phyloP scores from a whole-genome alignment of 2,888 invertebrate species.

The Phengaris arion region DNA sequence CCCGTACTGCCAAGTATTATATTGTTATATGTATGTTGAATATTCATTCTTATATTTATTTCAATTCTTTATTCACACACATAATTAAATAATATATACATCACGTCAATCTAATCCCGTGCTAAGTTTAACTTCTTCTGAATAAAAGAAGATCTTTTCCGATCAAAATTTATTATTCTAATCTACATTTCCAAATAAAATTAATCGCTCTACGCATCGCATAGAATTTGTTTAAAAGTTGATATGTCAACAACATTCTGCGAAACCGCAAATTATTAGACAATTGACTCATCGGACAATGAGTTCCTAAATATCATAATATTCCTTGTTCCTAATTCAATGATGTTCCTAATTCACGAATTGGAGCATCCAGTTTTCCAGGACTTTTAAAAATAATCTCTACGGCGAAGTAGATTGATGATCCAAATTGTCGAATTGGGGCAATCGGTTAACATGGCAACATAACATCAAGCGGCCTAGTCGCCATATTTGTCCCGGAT shows the following conservation, averaged over 20 bases:
- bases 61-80: too few species aligned
- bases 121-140: too few species aligned
- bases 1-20: too few species aligned
- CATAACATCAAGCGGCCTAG: constrained; percentile 36
- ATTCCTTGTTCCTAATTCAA: neutral
- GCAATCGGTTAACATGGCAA: constrained; percentile 45
- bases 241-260: constrained; percentile 2
- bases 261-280: neutral
- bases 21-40: too few species aligned
- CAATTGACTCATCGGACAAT: neutral
- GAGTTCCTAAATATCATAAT: neutral
- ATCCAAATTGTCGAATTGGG: constrained; percentile 59
- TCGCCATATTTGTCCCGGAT: constrained; percentile 48
- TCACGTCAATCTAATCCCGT: too few species aligned
- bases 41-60: too few species aligned
- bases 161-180: too few species aligned
- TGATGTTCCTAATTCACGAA: constrained; percentile 1
- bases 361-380: neutral
- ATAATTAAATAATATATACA: too few species aligned
- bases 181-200: neutral
- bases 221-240: neutral
- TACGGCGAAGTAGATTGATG: constrained; percentile 33
- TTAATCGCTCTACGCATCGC: neutral
- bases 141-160: too few species aligned
- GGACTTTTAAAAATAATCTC: constrained; percentile 24